Percentiles rank a stretch among this genome's conserved stretches.
Evolutionary conservation across 1,140 invertebrate species (phyloP).

Genomic region (Lamellibrachia luymesi): DNA sequence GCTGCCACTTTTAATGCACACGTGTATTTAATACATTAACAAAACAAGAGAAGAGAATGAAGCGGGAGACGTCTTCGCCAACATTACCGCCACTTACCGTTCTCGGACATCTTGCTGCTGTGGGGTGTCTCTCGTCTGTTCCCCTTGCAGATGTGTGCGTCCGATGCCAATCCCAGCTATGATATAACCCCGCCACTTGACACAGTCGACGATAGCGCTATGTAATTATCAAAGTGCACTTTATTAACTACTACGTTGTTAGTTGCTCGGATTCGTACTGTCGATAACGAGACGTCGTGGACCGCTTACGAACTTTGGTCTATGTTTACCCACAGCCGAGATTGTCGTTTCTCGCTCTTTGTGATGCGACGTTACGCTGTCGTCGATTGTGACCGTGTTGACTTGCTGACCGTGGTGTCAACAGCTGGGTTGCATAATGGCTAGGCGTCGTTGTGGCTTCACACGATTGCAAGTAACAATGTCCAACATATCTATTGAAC

Average conservation of each 20-base stretch:
- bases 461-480: conserved; percentile 6
- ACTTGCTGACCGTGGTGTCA: neutral
- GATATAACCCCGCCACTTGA: neutral
- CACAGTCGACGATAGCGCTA: neutral
- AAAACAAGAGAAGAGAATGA: too few species aligned
- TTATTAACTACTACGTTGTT: neutral
- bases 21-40: too few species aligned
- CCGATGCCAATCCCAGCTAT: neutral
- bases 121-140: neutral
- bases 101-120: neutral
- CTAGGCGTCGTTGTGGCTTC: neutral
- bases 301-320: neutral
- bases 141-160: neutral
- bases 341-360: neutral
- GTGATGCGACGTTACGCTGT: neutral
- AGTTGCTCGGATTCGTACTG: neutral
- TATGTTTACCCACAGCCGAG: neutral
- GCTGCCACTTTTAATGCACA: too few species aligned
- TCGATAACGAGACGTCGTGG: neutral
- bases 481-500: neutral
- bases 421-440: conserved; percentile 9
- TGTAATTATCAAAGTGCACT: neutral
- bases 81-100: neutral
- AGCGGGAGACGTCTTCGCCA: neutral
- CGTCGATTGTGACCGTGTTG: neutral